phyloP scores from a whole-genome alignment of 2,797 vertebrate species.

The Labroides dimidiatus region DNA sequence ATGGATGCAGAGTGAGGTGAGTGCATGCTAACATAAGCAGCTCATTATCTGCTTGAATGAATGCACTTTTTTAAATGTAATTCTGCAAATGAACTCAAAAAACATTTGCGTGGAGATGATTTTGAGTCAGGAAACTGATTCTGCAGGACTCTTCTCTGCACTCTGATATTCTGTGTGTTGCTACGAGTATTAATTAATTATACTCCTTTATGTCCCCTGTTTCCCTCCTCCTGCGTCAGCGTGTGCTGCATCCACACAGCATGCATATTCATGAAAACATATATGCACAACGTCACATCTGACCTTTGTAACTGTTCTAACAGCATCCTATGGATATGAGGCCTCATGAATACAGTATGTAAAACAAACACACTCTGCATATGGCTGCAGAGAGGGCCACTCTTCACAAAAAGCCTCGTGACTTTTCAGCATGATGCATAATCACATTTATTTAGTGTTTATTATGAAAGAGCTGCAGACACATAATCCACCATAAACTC shows the following conservation, averaged over 20 bases:
- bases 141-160: not conserved
- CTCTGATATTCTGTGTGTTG: not conserved
- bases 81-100: conserved; percentile 7
- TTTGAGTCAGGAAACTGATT: conserved; percentile 6
- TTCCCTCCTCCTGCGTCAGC: conserved; percentile 14
- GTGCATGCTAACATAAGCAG: conserved; percentile 11
- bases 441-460: not conserved
- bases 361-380: conserved; percentile 2
- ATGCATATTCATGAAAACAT: conserved; percentile 31
- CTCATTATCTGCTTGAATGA: conserved; percentile 5
- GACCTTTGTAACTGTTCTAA: conserved; percentile 31
- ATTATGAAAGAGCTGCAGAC: too few species aligned
- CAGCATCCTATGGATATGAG: conserved; percentile 19
- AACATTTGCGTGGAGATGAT: conserved; percentile 31
- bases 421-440: not conserved
- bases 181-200: conserved; percentile 15
- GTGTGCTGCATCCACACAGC: conserved; percentile 24
- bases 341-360: conserved; percentile 20
- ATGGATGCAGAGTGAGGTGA: not conserved
- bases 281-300: conserved; percentile 33
- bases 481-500: too few species aligned
- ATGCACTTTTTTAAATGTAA: conserved; percentile 21
- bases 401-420: not conserved
- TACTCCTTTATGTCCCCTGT: not conserved
- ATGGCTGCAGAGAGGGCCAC: not conserved